Evolutionary conservation across 2,888 invertebrate genomes (phyloP), one percentile per base, ranked within the genome.

Genomic region (Papilio protenor): DNA sequence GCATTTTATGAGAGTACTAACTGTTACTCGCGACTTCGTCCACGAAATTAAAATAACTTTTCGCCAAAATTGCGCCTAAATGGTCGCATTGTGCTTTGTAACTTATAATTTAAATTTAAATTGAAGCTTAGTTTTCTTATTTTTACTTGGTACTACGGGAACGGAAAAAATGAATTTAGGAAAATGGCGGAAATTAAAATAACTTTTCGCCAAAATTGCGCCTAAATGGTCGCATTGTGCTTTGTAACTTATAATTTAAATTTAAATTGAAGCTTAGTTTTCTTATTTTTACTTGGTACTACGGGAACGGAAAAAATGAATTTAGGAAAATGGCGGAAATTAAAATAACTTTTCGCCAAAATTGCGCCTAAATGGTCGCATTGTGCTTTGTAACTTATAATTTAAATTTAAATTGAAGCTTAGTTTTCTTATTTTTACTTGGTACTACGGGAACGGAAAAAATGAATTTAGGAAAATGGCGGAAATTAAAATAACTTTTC

Each of bases 371-470:
- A 77, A 82, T 84, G 77, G 77, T 77, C 76, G 75, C 77, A 81
- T 83, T 78, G 82, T 84, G 82, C 81, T 80, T 72, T 78, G 81
- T 83, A 76, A 86, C 87, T 69, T 76, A 47, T 61, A 8, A 64
- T 18, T 64, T 64, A 8, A 33, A 64, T 64, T 33, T 16, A 33
- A 64, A 52, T 18, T 49, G 6, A 49, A 52, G 18, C 52, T 52
- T 52, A 18, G 52, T n/a, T n/a, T n/a, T n/a, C n/a, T 18, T 52
- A 5, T 52, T 52, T 52, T 18, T 18, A n/a, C 18, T 40, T 40
- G 1, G 14, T 14, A 49, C 12, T 4, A 14, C 14, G 2, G 49
- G 12, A 14, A 49, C 78, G 75, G 16, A 52, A 49, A 78, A 78
- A 78, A 78, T 72, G 52, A 47, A 72, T 75, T 64, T 61, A 27